These are phyloP conservation scores for Semibalanus balanoides DNA, from an alignment of 1,140 invertebrate genomes.

Conservation along the genomic window DNA sequence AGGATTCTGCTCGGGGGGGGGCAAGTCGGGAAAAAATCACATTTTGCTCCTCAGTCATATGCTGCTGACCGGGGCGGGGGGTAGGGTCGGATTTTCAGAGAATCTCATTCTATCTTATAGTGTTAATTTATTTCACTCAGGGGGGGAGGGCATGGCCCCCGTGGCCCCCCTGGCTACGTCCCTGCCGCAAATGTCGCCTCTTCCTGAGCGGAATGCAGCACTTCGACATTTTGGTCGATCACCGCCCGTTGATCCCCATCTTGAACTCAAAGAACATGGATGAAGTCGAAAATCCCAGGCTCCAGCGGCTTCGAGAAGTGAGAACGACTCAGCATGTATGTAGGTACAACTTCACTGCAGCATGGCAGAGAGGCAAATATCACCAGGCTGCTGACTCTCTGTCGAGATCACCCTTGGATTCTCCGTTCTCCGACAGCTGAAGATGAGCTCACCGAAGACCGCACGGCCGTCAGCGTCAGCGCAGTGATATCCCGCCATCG, in stretches of 20 bases:
- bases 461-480: too few relatives aligned
- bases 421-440: constrained; percentile 8
- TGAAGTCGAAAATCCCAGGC: constrained; percentile 17
- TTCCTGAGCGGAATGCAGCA: constrained; percentile 18
- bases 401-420: constrained; percentile 11
- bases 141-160: too few relatives aligned
- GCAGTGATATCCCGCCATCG: too few relatives aligned
- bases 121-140: too few relatives aligned
- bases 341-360: constrained; percentile 12
- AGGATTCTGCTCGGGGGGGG: too few relatives aligned
- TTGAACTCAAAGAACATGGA: constrained; percentile 13
- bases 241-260: constrained; percentile 15
- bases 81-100: too few relatives aligned
- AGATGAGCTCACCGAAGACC: constrained; percentile 5
- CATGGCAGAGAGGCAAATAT: constrained; percentile 12
- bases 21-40: too few relatives aligned
- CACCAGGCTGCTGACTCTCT: constrained; percentile 14
- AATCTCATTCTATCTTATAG: too few relatives aligned
- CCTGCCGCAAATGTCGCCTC: constrained; percentile 18
- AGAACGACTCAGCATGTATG: constrained; percentile 9
- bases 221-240: constrained; percentile 17
- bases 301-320: constrained; percentile 16
- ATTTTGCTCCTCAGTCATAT: too few relatives aligned
- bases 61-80: too few relatives aligned
- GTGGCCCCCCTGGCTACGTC: too few relatives aligned